Percentiles rank a stretch among this genome's conserved stretches.
Evolutionary conservation across 2,797 vertebrate species (phyloP).

Genomic region (Columba guinea): DNA sequence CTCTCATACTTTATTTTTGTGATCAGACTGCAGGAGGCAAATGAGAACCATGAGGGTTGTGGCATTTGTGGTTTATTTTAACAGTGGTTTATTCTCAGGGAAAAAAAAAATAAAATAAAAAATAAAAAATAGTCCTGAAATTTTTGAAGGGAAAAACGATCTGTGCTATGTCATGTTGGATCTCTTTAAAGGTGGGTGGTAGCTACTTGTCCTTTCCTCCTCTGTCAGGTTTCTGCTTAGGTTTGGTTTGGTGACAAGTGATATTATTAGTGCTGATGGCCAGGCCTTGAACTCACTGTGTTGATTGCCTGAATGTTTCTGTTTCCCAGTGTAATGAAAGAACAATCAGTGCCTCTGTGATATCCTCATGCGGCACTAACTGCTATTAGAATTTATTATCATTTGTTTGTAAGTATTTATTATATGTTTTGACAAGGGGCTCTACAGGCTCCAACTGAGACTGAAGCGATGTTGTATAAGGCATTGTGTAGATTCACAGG

Average conservation of each 20-base stretch:
- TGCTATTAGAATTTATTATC: constrained; percentile 26
- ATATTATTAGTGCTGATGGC: constrained; percentile 44
- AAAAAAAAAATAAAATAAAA: neutral
- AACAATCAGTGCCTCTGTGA: constrained; percentile 38
- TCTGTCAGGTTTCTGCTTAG: neutral
- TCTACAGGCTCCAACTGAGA: neutral
- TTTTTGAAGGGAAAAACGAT: neutral
- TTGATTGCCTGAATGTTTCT: constrained; percentile 54
- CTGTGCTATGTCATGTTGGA: neutral
- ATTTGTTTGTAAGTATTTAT: constrained; percentile 39
- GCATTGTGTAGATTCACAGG: neutral
- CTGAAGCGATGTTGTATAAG: neutral
- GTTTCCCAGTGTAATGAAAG: constrained; percentile 47
- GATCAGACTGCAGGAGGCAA: constrained; percentile 71
- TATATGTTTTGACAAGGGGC: constrained; percentile 6
- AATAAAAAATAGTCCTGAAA: neutral
- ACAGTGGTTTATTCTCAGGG: neutral
- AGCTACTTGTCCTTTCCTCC: neutral
- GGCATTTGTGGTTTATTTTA: constrained; percentile 50
- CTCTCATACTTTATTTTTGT: constrained; percentile 67
- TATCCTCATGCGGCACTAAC: neutral
- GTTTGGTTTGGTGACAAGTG: neutral
- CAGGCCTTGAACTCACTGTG: constrained; percentile 25
- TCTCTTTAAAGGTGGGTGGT: neutral
- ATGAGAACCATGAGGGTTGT: constrained; percentile 32